Evolutionary conservation across 92 coral and sea anemone genomes (phyloP).

Genomic region (Muricea muricata): DNA sequence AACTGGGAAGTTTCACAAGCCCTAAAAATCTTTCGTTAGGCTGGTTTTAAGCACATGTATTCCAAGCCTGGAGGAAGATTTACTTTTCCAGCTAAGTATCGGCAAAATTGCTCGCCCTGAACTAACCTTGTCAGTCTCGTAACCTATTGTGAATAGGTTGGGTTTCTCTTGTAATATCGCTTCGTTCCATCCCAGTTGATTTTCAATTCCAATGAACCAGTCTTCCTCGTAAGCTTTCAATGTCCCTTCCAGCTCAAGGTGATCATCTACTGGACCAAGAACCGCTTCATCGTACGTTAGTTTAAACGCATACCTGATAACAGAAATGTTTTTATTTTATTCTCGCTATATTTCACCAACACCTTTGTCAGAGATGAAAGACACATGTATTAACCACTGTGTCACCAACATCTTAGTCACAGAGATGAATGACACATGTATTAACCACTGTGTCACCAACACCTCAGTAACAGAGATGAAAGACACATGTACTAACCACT

Average conservation of each 20-base stretch:
- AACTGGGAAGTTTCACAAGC: too few species aligned
- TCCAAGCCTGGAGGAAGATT: too few species aligned
- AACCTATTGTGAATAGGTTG: constrained; percentile 84
- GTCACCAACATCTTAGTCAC: too few species aligned
- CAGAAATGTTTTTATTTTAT: neutral
- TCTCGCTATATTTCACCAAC: too few species aligned
- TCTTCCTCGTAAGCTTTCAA: constrained; percentile 81
- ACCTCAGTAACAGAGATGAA: too few species aligned
- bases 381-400: too few species aligned
- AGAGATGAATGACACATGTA: too few species aligned
- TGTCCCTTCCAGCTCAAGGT: constrained; percentile 77
- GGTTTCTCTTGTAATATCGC: constrained; percentile 81
- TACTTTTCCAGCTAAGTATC: too few species aligned
- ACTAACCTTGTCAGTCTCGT: constrained; percentile 75
- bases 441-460: too few species aligned
- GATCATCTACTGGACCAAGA: constrained; percentile 78
- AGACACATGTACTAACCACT: neutral
- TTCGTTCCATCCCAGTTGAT: constrained; percentile 79
- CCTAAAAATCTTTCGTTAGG: too few species aligned
- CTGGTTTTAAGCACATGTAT: too few species aligned
- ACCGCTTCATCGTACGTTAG: constrained; percentile 97
- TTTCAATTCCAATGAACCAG: constrained; percentile 90
- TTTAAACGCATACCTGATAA: constrained; percentile 89
- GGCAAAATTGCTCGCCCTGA: neutral
- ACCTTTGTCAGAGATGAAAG: too few species aligned